phyloP scores from a whole-genome alignment of 1,140 invertebrate genomes.

The Zaprionus ghesquierei region DNA sequence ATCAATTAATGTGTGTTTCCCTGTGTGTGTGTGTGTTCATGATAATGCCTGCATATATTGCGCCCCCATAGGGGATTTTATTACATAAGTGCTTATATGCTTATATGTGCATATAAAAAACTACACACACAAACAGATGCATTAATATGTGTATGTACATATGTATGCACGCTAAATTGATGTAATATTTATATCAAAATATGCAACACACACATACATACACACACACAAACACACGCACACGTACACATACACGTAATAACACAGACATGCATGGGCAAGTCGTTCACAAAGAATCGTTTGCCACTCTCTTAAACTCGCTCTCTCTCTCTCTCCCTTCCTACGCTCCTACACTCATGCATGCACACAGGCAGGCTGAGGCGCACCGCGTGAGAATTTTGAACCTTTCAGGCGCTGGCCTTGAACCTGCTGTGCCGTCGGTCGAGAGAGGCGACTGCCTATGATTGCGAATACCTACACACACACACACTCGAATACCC shows the following conservation, averaged over 20 bases:
- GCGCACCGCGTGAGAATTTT: conserved; percentile 49
- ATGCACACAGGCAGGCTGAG: conserved; percentile 4
- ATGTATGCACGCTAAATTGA: background rate
- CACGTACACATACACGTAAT: background rate
- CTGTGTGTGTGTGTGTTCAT: background rate
- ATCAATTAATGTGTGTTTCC: background rate
- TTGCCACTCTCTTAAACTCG: background rate
- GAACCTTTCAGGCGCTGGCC: conserved; percentile 75
- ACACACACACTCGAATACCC: conserved; percentile 16
- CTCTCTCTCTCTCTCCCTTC: conserved; percentile 13
- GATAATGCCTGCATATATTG: conserved; percentile 6
- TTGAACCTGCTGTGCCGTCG: conserved; percentile 64
- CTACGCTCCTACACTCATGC: background rate
- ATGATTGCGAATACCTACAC: conserved; percentile 40
- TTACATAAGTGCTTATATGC: conserved; percentile 61
- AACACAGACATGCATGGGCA: background rate
- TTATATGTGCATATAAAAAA: conserved; percentile 31
- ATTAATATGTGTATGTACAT: background rate
- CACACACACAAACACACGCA: background rate
- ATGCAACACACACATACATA: background rate
- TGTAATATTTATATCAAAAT: background rate
- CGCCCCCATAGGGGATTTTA: conserved; percentile 60
- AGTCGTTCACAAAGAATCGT: conserved; percentile 1
- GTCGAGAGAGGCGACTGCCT: conserved; percentile 27
- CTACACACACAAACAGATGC: background rate